These are phyloP conservation scores for Toxotes chatareus DNA, from an alignment of 2,113 vertebrate species.

Conservation along the genomic window DNA sequence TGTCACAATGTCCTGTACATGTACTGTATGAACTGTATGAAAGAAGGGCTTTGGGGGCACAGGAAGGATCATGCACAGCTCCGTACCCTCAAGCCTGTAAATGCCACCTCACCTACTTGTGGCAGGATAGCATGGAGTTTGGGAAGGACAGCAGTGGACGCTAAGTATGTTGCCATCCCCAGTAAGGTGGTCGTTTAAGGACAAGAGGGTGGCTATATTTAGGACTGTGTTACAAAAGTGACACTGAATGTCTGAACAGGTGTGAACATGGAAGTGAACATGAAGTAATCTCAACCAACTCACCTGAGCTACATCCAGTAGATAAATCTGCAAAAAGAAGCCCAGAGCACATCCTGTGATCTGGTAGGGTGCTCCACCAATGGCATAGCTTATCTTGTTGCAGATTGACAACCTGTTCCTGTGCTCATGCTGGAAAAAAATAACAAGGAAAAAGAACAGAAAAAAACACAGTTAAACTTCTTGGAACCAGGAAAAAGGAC, in stretches of 20 bases:
- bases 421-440: slow-evolving; percentile 64
- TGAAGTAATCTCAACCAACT: slow-evolving; percentile 57
- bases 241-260: not conserved
- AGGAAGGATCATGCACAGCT: not conserved
- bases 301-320: slow-evolving; percentile 95
- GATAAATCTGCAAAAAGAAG: slow-evolving; percentile 97
- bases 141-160: not conserved
- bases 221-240: not conserved
- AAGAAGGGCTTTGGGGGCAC: slow-evolving; percentile 10
- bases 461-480: not conserved
- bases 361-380: slow-evolving; percentile 96
- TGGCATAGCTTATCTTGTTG: slow-evolving; percentile 94
- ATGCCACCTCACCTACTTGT: not conserved
- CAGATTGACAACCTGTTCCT: slow-evolving; percentile 87
- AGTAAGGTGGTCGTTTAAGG: not conserved
- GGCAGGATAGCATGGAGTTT: not conserved
- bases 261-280: not conserved
- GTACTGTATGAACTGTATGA: not conserved
- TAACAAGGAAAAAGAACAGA: not conserved
- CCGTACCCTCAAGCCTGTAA: not conserved
- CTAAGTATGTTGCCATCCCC: not conserved
- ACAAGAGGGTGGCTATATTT: slow-evolving; percentile 4
- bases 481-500: not conserved
- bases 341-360: slow-evolving; percentile 95
- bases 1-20: slow-evolving; percentile 26